A percentile compares a stretch with the other conserved stretches of the same genome.
Evolutionary conservation across 2,888 invertebrate genomes (phyloP).

Genomic region (Ellobium chinense): DNA sequence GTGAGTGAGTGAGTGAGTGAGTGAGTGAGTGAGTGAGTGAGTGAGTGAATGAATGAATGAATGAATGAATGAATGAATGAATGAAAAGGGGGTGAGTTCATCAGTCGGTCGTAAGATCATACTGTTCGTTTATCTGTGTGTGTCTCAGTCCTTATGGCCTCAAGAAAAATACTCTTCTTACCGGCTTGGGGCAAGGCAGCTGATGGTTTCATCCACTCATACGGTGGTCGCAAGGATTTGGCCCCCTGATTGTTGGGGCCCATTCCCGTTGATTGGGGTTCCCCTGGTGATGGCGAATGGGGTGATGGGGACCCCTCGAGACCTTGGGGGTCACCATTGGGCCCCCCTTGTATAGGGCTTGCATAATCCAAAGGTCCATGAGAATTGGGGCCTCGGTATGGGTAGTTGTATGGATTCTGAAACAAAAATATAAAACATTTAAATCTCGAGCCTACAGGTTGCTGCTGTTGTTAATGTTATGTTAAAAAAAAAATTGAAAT

Average conservation of each 20-base stretch:
- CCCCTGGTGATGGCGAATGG: slow-evolving; percentile 55
- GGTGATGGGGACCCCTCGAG: slow-evolving; percentile 57
- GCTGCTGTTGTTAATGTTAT: no score
- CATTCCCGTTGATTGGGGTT: slow-evolving; percentile 47
- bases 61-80: no score
- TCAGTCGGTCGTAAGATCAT: not conserved
- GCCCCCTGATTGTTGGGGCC: slow-evolving; percentile 60
- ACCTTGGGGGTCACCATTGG: slow-evolving; percentile 49
- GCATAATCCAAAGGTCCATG: slow-evolving; percentile 26
- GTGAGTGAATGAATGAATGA: no score
- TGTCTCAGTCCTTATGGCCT: no score
- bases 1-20: no score
- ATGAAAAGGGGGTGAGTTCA: no score
- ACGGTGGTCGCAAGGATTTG: slow-evolving; percentile 70
- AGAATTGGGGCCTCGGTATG: slow-evolving; percentile 42
- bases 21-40: no score
- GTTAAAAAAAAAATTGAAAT: no score
- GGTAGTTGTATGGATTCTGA: slow-evolving; percentile 49
- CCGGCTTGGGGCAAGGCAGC: slow-evolving; percentile 65
- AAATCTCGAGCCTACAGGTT: no score
- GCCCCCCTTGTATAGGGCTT: slow-evolving; percentile 44
- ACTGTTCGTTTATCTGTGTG: not conserved
- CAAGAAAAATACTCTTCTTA: slow-evolving; percentile 57
- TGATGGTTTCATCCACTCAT: slow-evolving; percentile 75
- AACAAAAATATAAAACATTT: no score